Base-by-base conservation (phyloP, 2,113 vertebrate genomes). In the Anoplopoma fimbria region DNA sequence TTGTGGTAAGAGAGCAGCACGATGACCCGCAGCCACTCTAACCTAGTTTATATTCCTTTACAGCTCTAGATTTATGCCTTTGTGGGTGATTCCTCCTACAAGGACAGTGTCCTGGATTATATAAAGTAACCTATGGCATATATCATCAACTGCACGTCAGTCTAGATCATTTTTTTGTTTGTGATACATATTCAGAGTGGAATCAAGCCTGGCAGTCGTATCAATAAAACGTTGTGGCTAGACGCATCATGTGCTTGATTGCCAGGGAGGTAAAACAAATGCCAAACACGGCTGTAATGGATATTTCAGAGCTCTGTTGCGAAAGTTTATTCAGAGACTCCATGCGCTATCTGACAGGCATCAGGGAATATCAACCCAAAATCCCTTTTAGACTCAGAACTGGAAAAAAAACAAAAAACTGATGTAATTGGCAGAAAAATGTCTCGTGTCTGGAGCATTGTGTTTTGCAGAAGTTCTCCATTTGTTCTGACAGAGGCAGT, bases 391-490 rank as follows among this genome's bases (percentile, higher is more conserved):
- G 79, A 84, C 60, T 85, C 47, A 33, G 58, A 89, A 88, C 51
- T 75, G 47, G 12, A 47, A 21, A 47, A 29, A 49, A 6, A 65
- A 49, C 7, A 65, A 68, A 89, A 89, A 84, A 89, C 83, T 91
- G 91, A 91, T 89, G 88, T 93, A 93, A 92, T 89, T 93, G 91
- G 85, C 87, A 87, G 89, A 84, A 91, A 92, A 58, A 90, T 71
- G 70, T 91, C 82, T 87, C 8, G 17, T 57, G 70, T 91, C 73
- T 89, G 87, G 79, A 60, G 36, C 47, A 53, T 73, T 77, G 74
- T 80, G 82, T 87, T 89, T 82, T 71, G 71, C 55, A 84, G 51
- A 85, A 80, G 73, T 81, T 84, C 57, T 75, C 62, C 69, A 79
- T 85, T 89, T 34, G 42, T 73, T 86, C 74, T 78, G 65, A 84